Conservation (phyloP, 2,113 vertebrate species). For the Cercopithecus mona region DNA sequence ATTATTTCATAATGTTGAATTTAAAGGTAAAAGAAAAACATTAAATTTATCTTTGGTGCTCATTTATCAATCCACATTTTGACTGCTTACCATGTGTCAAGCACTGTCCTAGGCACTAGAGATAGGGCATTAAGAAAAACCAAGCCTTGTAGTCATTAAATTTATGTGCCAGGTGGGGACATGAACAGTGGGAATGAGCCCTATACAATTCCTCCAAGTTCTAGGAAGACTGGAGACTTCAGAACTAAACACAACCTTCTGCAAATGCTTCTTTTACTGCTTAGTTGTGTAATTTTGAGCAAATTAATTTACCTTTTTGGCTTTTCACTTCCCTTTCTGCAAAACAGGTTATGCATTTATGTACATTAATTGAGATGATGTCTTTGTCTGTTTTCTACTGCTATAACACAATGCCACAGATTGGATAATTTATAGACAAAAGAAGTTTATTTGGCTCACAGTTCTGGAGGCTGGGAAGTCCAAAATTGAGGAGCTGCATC, state of each 20-base stretch:
- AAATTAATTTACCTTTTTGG: background rate
- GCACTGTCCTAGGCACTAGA: too few relatives aligned
- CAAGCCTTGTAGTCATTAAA: background rate
- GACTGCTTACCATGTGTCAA: background rate
- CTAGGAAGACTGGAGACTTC: background rate
- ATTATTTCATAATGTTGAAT: background rate
- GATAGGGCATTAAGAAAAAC: background rate
- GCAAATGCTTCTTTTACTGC: background rate
- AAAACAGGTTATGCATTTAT: background rate
- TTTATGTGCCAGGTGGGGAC: background rate
- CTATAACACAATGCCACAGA: background rate
- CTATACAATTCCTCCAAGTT: background rate
- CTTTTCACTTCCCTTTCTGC: background rate
- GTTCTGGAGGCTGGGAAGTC: background rate
- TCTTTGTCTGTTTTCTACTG: background rate
- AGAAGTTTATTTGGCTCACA: background rate
- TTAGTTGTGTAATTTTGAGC: background rate
- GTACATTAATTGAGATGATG: background rate
- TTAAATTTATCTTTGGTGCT: background rate
- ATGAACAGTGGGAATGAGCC: background rate
- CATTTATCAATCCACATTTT: background rate
- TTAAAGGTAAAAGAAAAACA: background rate
- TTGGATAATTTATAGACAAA: background rate
- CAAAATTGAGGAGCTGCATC: background rate
- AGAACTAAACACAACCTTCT: background rate